These are phyloP conservation scores for Pachycephus smyrnensis DNA, from an alignment of 2,888 invertebrate species.

Conservation along the genomic window DNA sequence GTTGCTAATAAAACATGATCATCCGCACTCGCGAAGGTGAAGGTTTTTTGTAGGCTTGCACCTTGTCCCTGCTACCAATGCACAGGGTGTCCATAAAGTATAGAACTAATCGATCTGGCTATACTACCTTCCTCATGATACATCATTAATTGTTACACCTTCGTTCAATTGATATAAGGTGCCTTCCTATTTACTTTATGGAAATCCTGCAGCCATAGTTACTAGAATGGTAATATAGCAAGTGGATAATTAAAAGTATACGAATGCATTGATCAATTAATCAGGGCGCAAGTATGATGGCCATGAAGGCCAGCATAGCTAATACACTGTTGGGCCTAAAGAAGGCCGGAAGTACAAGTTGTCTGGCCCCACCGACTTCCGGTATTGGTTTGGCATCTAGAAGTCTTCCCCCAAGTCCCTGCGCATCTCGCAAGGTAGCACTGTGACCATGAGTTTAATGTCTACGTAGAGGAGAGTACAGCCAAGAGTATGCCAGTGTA, in stretches of 20 bases:
- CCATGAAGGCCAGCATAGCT: conserved; percentile 66
- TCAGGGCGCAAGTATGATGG: conserved; percentile 66
- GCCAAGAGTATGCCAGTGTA: background rate
- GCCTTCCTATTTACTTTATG: background rate
- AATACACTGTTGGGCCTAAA: conserved; percentile 72
- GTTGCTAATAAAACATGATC: conserved; percentile 59
- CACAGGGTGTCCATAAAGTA: conserved; percentile 30
- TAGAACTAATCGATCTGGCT: background rate
- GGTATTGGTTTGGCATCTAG: conserved; percentile 62
- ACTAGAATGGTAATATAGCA: conserved; percentile 3
- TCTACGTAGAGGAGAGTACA: background rate
- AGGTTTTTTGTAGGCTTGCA: conserved; percentile 62
- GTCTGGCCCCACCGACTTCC: conserved; percentile 74
- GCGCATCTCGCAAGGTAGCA: conserved; percentile 69
- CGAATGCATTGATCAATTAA: conserved; percentile 41
- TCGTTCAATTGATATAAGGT: background rate
- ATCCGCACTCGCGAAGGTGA: conserved; percentile 58
- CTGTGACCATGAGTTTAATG: conserved; percentile 30
- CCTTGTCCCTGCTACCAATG: conserved; percentile 49
- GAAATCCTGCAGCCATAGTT: background rate
- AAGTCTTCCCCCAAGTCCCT: conserved; percentile 67
- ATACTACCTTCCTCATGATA: background rate
- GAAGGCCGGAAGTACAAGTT: conserved; percentile 79
- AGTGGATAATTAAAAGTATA: conserved; percentile 14
- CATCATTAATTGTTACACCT: background rate